Percentiles rank a stretch among this genome's conserved stretches.
phyloP scores from a whole-genome alignment of 2,113 vertebrate genomes.

The Romanogobio albipinnatus region DNA sequence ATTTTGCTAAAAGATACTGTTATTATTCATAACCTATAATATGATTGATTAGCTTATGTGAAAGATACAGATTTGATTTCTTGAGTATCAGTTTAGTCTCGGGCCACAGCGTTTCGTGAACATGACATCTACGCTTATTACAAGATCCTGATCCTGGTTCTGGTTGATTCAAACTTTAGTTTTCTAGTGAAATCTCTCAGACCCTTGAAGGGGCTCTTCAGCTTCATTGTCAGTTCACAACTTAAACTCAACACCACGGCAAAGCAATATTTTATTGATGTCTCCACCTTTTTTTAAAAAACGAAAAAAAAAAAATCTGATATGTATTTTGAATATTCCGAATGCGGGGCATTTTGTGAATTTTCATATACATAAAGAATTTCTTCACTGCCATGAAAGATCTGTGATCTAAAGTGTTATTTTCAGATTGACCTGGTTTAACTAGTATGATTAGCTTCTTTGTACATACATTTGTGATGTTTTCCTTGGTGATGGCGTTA shows the following conservation, averaged over 20 bases:
- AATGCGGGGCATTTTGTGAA: constrained; percentile 77
- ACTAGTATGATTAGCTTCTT: constrained; percentile 56
- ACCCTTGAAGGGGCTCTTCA: background rate
- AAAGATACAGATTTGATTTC: background rate
- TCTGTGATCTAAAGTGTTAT: constrained; percentile 70
- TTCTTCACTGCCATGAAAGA: constrained; percentile 71
- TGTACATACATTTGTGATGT: constrained; percentile 63
- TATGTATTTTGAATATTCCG: constrained; percentile 79
- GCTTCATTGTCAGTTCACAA: constrained; percentile 30
- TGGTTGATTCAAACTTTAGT: background rate
- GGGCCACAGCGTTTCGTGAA: background rate
- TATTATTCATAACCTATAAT: background rate
- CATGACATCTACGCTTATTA: background rate
- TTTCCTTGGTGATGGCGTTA: constrained; percentile 55
- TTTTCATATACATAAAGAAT: constrained; percentile 72
- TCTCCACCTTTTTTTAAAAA: constrained; percentile 53
- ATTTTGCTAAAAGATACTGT: constrained; percentile 32
- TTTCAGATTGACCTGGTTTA: constrained; percentile 63
- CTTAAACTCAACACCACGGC: constrained; percentile 48
- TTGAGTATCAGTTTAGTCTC: background rate
- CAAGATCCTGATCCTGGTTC: too few species aligned
- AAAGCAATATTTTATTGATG: constrained; percentile 70
- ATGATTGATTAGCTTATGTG: constrained; percentile 4
- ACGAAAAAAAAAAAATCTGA: constrained; percentile 57
- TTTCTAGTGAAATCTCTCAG: background rate